Conservation (phyloP, 2,113 vertebrate species). For the Noturus placidus region DNA sequence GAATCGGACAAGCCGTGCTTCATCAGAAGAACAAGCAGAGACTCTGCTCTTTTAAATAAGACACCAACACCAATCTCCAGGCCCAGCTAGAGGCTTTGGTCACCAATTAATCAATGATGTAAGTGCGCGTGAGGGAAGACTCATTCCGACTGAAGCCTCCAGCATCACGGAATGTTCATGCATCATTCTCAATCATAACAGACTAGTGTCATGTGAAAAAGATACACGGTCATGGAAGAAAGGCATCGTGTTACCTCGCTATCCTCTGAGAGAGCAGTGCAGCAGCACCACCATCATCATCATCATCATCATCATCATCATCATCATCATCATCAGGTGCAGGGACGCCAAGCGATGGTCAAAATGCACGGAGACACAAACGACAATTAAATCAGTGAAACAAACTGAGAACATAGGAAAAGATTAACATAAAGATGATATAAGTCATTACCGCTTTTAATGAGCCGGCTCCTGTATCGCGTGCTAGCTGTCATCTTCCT, state of each 20-base stretch:
- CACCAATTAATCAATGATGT: background rate
- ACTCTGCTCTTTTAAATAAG: background rate
- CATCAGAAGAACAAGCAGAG: background rate
- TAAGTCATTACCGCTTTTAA: slow-evolving; percentile 83
- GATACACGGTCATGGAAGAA: background rate
- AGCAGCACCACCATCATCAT: slow-evolving; percentile 27
- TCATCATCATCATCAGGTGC: slow-evolving; percentile 65
- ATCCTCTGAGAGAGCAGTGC: slow-evolving; percentile 66
- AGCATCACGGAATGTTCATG: background rate
- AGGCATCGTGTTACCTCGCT: slow-evolving; percentile 67
- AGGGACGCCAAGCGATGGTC: slow-evolving; percentile 66
- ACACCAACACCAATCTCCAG: background rate
- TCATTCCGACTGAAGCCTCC: background rate
- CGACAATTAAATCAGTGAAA: slow-evolving; percentile 27
- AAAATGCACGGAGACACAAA: slow-evolving; percentile 54
- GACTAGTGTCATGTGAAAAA: background rate
- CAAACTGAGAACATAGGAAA: background rate
- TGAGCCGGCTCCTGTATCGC: slow-evolving; percentile 89
- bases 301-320: slow-evolving; percentile 26
- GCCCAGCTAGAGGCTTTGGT: background rate
- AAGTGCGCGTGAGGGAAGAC: background rate
- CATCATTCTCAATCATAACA: background rate
- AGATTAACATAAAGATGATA: background rate
- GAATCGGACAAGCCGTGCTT: background rate
- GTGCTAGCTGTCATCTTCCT: slow-evolving; percentile 85